A percentile compares a stretch with the other conserved stretches of the same genome.
Evolutionary conservation across 2,113 vertebrate species (phyloP).

Genomic region (Pseudopodoces humilis): DNA sequence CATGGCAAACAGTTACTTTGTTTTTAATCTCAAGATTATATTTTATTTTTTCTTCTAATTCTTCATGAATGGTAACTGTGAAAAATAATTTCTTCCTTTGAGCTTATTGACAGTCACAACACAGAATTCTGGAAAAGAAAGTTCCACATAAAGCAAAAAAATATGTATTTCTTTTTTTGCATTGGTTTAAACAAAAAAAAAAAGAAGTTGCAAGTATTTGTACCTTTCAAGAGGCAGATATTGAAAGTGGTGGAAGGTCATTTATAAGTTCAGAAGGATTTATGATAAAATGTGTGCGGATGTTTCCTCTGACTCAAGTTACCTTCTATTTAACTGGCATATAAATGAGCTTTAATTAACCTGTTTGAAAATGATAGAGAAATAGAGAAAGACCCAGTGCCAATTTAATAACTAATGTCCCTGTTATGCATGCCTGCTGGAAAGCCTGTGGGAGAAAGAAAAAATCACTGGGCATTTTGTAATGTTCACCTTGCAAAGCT

Average conservation of each 20-base stretch:
- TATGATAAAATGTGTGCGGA: neutral
- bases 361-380: slow-evolving; percentile 26
- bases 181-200: neutral
- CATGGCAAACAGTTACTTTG: neutral
- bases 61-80: neutral
- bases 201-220: neutral
- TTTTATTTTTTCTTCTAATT: neutral
- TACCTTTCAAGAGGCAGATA: neutral
- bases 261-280: neutral
- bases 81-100: neutral
- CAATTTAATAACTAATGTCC: slow-evolving; percentile 21
- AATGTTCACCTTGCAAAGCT: slow-evolving; percentile 22
- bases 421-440: neutral
- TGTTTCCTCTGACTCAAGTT: neutral
- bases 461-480: neutral
- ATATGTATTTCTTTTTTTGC: fast-evolving
- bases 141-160: fast-evolving
- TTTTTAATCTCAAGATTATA: neutral
- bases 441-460: slow-evolving; percentile 12
- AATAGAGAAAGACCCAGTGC: neutral
- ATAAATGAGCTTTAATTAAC: slow-evolving; percentile 11
- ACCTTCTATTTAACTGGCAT: neutral
- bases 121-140: neutral
- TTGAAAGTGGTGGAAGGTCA: neutral
- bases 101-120: neutral